Percentiles rank a stretch among this genome's conserved stretches.
Evolutionary conservation across 2,888 invertebrate species (phyloP).

Genomic region (Baronia brevicornis): DNA sequence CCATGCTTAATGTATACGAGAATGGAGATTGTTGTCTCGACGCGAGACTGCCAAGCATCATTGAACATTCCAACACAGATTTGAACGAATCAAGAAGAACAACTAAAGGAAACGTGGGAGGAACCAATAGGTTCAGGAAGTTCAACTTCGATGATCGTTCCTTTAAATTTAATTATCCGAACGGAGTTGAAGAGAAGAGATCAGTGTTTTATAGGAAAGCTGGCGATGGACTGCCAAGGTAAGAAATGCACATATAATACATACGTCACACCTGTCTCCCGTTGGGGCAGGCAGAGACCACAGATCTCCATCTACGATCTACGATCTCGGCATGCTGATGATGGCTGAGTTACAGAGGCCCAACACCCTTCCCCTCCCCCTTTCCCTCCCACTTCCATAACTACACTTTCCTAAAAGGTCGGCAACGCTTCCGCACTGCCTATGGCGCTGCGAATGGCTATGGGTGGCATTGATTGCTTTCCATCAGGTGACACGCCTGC

Average conservation of each 20-base stretch:
- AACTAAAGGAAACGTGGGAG: conserved; percentile 24
- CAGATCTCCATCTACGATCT: too few species aligned
- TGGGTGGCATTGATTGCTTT: too few species aligned
- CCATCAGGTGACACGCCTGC: too few species aligned
- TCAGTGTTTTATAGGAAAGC: conserved; percentile 48
- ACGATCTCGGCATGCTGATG: too few species aligned
- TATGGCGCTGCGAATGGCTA: too few species aligned
- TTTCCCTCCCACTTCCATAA: too few species aligned
- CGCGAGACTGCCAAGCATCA: conserved; percentile 52
- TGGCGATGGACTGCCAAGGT: conserved; percentile 56
- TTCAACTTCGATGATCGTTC: conserved; percentile 27
- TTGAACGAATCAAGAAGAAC: conserved; percentile 29
- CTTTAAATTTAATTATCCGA: conserved; percentile 37
- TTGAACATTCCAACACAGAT: conserved; percentile 52
- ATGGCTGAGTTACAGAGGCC: too few species aligned
- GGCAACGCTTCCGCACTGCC: too few species aligned
- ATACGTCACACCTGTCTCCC: too few species aligned
- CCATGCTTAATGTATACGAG: conserved; percentile 39
- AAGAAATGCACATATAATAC: conserved; percentile 13
- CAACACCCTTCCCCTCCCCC: too few species aligned
- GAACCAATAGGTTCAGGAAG: conserved; percentile 29
- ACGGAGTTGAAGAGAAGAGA: conserved; percentile 33
- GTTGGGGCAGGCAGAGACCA: too few species aligned
- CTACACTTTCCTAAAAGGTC: too few species aligned
- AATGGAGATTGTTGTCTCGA: conserved; percentile 47